These are phyloP conservation scores for Oopsacas minuta DNA, from an alignment of 37 sponge, comb jelly and placozoan species.

Conservation along the genomic window DNA sequence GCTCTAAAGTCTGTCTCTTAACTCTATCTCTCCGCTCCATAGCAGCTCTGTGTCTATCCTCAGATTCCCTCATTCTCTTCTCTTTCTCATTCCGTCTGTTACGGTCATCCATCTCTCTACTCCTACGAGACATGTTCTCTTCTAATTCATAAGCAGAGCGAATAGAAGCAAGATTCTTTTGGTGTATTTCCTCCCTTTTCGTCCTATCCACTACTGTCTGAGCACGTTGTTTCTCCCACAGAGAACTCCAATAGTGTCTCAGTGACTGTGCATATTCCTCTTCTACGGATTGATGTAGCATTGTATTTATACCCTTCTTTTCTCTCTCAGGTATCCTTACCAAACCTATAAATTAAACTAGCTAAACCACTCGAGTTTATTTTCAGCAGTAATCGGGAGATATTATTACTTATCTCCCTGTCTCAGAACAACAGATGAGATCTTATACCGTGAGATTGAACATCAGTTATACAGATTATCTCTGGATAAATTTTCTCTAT, in stretches of 20 bases:
- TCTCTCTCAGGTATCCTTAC: not conserved
- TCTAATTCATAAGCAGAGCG: not conserved
- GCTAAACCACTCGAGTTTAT: too few relatives aligned
- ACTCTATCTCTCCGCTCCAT: not conserved
- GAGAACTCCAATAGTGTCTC: not conserved
- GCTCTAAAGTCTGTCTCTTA: not conserved
- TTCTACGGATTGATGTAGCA: not conserved
- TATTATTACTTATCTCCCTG: too few relatives aligned
- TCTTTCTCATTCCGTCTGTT: not conserved
- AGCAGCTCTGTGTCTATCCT: conserved; percentile 4
- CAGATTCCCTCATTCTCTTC: not conserved
- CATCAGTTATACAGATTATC: too few relatives aligned
- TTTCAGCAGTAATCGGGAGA: too few relatives aligned
- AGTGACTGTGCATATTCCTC: not conserved
- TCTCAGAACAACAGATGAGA: too few relatives aligned
- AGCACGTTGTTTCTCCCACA: not conserved
- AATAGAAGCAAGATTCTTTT: not conserved
- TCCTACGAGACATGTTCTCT: not conserved
- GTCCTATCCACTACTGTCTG: not conserved
- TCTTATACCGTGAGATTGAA: too few relatives aligned
- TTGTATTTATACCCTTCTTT: not conserved
- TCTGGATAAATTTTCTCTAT: too few relatives aligned
- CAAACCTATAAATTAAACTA: not conserved
- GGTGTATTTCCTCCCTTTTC: not conserved
- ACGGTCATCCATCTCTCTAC: not conserved